Percentiles rank a stretch among this genome's conserved stretches.
phyloP scores from a whole-genome alignment of 2,113 vertebrate species.

The Alligator mississippiensis region DNA sequence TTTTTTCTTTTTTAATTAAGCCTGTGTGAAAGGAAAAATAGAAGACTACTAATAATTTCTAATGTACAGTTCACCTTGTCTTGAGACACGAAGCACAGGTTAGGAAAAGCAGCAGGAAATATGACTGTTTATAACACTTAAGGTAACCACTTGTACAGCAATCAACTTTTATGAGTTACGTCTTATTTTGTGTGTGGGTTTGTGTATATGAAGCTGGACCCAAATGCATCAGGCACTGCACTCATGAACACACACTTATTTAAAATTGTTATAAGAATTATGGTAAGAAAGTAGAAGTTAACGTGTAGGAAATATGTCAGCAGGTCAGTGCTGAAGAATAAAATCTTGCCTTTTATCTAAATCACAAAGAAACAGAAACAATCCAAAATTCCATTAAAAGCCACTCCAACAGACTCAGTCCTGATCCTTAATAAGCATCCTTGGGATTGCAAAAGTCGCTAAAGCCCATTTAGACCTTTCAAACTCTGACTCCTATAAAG shows the following conservation, averaged over 20 bases:
- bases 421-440: not conserved
- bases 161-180: not conserved
- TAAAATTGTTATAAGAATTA: not conserved
- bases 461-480: not conserved
- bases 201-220: not conserved
- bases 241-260: not conserved
- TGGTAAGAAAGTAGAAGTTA: not conserved
- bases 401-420: not conserved
- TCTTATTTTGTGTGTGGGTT: not conserved
- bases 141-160: not conserved
- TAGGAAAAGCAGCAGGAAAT: not conserved
- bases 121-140: not conserved
- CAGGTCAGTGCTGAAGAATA: not conserved
- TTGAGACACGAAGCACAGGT: not conserved
- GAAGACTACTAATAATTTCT: not conserved
- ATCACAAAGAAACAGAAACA: not conserved
- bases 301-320: not conserved
- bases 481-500: not conserved
- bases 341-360: not conserved
- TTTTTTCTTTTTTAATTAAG: not conserved
- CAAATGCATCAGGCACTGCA: not conserved
- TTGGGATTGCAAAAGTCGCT: not conserved
- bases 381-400: not conserved
- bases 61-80: no score
- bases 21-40: not conserved